Evolutionary conservation across 2,113 vertebrate genomes (phyloP), one percentile per base, ranked within the genome.

Genomic region (Pachyramphus minor): DNA sequence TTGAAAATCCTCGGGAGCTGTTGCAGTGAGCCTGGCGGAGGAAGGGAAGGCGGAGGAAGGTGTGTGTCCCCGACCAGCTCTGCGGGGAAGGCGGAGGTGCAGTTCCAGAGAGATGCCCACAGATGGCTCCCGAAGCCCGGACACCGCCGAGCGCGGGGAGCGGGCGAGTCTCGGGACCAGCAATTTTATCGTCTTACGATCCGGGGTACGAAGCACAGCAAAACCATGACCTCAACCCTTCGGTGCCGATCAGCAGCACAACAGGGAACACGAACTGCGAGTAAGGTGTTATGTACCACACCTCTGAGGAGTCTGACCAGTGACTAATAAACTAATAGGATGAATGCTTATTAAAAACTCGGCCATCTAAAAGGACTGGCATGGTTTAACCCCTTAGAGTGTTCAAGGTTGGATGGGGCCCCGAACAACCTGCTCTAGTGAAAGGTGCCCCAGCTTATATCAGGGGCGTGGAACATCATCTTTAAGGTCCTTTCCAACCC

Each of bases 1-100:
- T 0, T 2, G 47, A 5, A 4, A 16, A 11, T 0, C 14, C 9
- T 30, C 39, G 0, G n/a, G 63, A 62, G 64, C 33, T 14, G 33
- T 1, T 1, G 83, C 22, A 11, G 3, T 3, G 9, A 1, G 42
- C 12, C 12, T 1, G 24, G 17, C 20, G 49, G 55, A 59, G 20
- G n/a, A 39, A 11, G 15, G 18, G 39, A 12, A 39, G 35, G 10
- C 4, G 31, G 23, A 28, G 59, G 24, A 12, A 17, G 27, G 23
- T 18, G 31, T 21, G 53, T 19, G 25, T 19, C 67, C 30, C 4
- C 28, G 47, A 39, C 16, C 10, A 11, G 35, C 27, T 52, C 35
- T 17, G 49, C 35, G 19, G 30, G 35, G 35, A 35, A 68, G 24
- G 33, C 47, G 20, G 21, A 18, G 28, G 28, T 39, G 68, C 37